These are phyloP conservation scores for Stenichneumon culpator DNA, from an alignment of 2,888 invertebrate genomes.

Conservation along the genomic window DNA sequence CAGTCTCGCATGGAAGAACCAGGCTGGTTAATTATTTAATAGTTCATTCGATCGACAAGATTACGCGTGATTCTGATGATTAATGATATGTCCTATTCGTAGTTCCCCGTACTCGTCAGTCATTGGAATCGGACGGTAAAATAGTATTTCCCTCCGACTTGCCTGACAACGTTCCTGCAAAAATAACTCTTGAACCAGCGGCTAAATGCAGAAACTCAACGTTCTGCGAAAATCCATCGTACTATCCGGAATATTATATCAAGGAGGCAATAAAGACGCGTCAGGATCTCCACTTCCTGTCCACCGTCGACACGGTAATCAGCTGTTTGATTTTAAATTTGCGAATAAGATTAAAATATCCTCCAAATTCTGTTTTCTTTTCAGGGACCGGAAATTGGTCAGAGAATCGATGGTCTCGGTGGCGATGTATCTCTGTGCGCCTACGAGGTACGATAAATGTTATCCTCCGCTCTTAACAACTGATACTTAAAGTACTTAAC, in stretches of 20 bases:
- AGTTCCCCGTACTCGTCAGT: slow-evolving; percentile 26
- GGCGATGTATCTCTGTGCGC: slow-evolving; percentile 72
- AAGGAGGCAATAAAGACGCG: slow-evolving; percentile 72
- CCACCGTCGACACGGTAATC: slow-evolving; percentile 73
- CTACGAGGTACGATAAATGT: slow-evolving; percentile 67
- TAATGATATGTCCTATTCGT: not conserved
- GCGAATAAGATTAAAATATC: not conserved
- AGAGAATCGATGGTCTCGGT: slow-evolving; percentile 69
- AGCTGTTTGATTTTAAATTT: not conserved
- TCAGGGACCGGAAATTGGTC: slow-evolving; percentile 66
- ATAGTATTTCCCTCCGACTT: slow-evolving; percentile 77
- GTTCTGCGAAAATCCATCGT: slow-evolving; percentile 75
- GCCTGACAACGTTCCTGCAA: not conserved
- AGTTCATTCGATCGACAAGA: not conserved
- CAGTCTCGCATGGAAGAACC: slow-evolving; percentile 8
- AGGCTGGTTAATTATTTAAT: slow-evolving; percentile 26
- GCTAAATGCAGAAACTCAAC: slow-evolving; percentile 73
- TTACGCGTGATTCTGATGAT: not conserved
- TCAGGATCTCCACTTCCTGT: slow-evolving; percentile 74
- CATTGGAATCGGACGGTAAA: slow-evolving; percentile 68
- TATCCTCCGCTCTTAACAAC: not conserved
- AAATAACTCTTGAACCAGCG: slow-evolving; percentile 34
- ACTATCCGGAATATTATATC: slow-evolving; percentile 77
- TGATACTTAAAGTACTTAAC: too few relatives aligned
- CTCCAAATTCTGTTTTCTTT: not conserved